Conservation (phyloP, 2,888 invertebrate genomes). For the Apoda limacodes region DNA sequence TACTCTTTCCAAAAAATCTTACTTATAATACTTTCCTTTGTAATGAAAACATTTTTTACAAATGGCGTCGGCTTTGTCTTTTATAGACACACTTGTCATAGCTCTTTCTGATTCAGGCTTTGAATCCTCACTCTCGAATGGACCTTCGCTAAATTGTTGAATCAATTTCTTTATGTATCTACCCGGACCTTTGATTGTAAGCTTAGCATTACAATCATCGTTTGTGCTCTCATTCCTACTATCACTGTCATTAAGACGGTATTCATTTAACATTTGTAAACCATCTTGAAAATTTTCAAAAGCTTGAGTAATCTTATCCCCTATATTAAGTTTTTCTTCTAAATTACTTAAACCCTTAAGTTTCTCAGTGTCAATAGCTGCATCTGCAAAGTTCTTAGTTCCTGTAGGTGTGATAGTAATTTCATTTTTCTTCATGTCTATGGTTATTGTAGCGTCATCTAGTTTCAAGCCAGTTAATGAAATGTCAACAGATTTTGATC, state of each 20-base stretch:
- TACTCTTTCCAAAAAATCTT: conserved; percentile 21
- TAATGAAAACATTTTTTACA: conserved; percentile 66
- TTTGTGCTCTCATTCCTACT: conserved; percentile 28
- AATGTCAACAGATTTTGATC: conserved; percentile 70
- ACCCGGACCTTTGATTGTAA: conserved; percentile 56
- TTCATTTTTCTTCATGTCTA: conserved; percentile 54
- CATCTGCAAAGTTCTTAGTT: conserved; percentile 32
- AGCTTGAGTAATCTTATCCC: conserved; percentile 42
- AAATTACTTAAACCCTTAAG: conserved; percentile 34
- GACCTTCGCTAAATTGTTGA: conserved; percentile 61
- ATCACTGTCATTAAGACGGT: conserved; percentile 27
- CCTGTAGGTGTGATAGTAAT: conserved; percentile 55
- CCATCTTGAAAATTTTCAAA: conserved; percentile 54
- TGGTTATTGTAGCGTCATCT: conserved; percentile 52
- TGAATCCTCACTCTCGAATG: conserved; percentile 47
- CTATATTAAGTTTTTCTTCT: conserved; percentile 48
- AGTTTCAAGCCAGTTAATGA: conserved; percentile 44
- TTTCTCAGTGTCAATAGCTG: conserved; percentile 22
- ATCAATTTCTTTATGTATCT: conserved; percentile 61
- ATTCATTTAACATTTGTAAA: conserved; percentile 41
- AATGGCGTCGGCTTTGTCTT: conserved; percentile 57
- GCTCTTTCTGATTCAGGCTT: conserved; percentile 50
- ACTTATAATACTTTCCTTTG: conserved; percentile 52
- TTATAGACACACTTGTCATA: conserved; percentile 43
- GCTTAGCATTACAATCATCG: conserved; percentile 31